A percentile compares a stretch with the other conserved stretches of the same genome.
These are phyloP conservation scores for Balaeniceps rex DNA, from an alignment of 2,113 vertebrate species.

Conservation along the genomic window DNA sequence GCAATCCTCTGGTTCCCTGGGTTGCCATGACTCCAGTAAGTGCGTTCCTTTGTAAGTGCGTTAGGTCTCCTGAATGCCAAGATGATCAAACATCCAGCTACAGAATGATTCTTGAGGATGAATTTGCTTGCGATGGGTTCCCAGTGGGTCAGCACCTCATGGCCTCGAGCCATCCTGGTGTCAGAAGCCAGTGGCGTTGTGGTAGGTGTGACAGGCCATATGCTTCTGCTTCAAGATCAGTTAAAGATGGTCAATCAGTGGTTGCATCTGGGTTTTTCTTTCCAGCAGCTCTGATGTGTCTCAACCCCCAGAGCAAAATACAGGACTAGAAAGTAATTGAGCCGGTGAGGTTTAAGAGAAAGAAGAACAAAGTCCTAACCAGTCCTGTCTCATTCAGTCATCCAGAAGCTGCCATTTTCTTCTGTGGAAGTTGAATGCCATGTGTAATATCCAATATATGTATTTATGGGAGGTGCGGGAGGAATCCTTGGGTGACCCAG, in stretches of 20 bases:
- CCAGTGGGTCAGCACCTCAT: neutral
- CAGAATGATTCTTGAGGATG: neutral
- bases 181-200: too few species aligned
- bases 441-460: neutral
- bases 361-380: neutral
- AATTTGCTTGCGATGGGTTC: neutral
- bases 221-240: neutral
- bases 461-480: neutral
- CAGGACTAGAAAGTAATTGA: neutral
- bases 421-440: neutral
- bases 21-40: neutral
- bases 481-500: neutral
- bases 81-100: neutral
- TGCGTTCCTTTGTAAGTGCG: rapidly evolving
- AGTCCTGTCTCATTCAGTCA: neutral
- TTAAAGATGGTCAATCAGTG: neutral
- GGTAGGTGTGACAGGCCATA: neutral
- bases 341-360: neutral
- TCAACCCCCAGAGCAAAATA: neutral
- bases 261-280: neutral
- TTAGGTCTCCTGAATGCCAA: neutral
- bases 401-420: neutral
- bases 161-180: neutral
- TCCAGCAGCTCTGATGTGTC: neutral
- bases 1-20: neutral